Base-by-base conservation (phyloP, 2,797 vertebrate species). In the Trematomus bernacchii region DNA sequence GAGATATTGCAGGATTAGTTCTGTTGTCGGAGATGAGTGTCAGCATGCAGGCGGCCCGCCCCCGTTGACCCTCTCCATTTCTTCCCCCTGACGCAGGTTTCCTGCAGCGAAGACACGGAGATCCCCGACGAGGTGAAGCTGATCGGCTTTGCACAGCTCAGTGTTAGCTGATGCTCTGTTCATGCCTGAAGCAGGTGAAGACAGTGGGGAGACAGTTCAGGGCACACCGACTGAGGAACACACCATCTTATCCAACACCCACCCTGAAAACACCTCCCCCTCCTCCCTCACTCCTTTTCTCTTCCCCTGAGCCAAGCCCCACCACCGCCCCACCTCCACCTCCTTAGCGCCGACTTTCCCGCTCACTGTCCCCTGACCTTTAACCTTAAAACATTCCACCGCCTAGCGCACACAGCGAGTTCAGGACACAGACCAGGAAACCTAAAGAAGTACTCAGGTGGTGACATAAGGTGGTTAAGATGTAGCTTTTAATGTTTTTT, bases 101-200 rank as follows among this genome's bases (percentile, higher is more conserved):
- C 98, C 65, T 91, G 96, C 93, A 98, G 96, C n/a, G 97, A 98
- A 59, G 96, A 96, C 80, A 91, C 94, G 0, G 98, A 99, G 94
- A 97, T 96, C 85, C 97, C 97, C 0, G 98, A 99, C 44, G 98
- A 98, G 93, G 96, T 98, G 93, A 99, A 99, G 95, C 93, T 99
- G 95, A 98, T 98, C 71, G 97, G 97, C 91, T 99, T 98, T 93
- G 97, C 97, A 65, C 98, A 99, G 93, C 90, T 99, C 84, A 99
- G 98, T 85, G 92, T 99, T 92, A 97, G 96, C 96, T 98, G 97
- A 99, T 97, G 93, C 85, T 72, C 91, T 88, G 81, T 85, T 73
- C 65, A 27, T 21, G 61, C 73, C 64, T 70, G 81, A 43, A 73
- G 82, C 85, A 88, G 89, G 85, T 85, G 87, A 91, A 91, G 86